phyloP scores from a whole-genome alignment of 2,888 invertebrate genomes.

The Calliopum simillimum region DNA sequence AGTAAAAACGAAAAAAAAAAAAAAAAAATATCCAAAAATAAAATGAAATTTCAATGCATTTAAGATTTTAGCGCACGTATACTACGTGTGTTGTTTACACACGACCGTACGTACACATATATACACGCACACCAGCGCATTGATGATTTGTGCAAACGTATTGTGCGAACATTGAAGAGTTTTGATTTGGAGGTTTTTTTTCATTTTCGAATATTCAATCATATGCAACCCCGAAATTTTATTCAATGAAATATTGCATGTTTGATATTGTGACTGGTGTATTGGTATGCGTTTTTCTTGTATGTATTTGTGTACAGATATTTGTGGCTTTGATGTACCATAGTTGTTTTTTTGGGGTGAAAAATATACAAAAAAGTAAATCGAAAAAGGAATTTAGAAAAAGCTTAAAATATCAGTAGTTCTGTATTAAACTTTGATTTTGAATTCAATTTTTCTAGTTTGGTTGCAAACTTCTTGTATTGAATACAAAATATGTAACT shows the following conservation, averaged over 20 bases:
- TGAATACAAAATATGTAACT: no score
- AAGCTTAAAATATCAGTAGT: no score
- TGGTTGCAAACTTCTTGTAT: no score
- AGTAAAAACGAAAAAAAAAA: background rate
- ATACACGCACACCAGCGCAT: background rate
- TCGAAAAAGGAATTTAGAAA: no score
- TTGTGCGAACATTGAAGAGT: constrained; percentile 13
- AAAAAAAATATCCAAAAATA: background rate
- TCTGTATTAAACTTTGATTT: no score
- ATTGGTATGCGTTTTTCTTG: no score
- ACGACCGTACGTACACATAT: background rate
- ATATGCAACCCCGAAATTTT: background rate
- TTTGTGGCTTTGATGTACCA: no score
- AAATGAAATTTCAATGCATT: background rate
- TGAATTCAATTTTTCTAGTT: no score
- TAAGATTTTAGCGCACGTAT: background rate
- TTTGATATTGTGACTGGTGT: background rate
- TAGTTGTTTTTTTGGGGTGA: no score
- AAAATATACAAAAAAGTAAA: no score
- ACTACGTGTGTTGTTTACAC: background rate
- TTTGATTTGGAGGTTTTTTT: constrained; percentile 12
- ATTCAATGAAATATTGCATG: constrained; percentile 9
- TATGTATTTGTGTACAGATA: no score
- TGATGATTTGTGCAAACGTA: constrained; percentile 19
- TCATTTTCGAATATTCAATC: background rate